A percentile compares a stretch with the other conserved stretches of the same genome.
Conservation (phyloP, 2,797 vertebrate species). For the Acanthurus tractus region DNA sequence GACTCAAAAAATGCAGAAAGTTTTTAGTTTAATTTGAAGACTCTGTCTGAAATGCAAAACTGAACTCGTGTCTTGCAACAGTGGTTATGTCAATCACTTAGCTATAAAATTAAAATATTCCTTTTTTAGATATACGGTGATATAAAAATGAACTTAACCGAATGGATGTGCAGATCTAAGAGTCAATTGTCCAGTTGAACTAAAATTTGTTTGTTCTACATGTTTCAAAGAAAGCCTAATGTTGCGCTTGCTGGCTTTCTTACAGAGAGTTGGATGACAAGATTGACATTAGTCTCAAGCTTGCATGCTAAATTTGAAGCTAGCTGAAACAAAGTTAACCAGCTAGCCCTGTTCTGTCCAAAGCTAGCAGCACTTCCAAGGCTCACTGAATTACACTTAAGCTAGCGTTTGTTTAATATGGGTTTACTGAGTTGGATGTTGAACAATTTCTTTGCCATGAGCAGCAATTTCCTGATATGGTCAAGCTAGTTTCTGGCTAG, state of each 20-base stretch:
- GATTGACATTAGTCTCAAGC: neutral
- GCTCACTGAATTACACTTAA: no score
- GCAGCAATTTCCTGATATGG: neutral
- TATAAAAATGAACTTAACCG: neutral
- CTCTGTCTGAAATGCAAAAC: no score
- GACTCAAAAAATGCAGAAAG: no score
- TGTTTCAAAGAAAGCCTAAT: neutral
- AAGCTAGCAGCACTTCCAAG: neutral
- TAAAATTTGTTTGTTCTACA: neutral
- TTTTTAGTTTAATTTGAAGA: no score
- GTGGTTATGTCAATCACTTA: no score
- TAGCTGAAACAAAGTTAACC: neutral
- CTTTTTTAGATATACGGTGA: neutral
- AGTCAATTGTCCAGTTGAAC: neutral
- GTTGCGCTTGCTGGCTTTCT: neutral
- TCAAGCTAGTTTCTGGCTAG: neutral
- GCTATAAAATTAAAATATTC: neutral
- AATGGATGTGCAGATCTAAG: neutral
- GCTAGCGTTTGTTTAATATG: neutral
- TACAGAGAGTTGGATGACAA: neutral
- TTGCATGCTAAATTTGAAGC: neutral
- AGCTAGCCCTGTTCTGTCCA: neutral
- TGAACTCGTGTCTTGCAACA: no score
- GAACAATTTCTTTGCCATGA: neutral
- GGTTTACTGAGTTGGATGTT: neutral